Percentiles rank a stretch among this genome's conserved stretches.
phyloP scores from a whole-genome alignment of 2,113 vertebrate genomes.

The Phasianus colchicus region DNA sequence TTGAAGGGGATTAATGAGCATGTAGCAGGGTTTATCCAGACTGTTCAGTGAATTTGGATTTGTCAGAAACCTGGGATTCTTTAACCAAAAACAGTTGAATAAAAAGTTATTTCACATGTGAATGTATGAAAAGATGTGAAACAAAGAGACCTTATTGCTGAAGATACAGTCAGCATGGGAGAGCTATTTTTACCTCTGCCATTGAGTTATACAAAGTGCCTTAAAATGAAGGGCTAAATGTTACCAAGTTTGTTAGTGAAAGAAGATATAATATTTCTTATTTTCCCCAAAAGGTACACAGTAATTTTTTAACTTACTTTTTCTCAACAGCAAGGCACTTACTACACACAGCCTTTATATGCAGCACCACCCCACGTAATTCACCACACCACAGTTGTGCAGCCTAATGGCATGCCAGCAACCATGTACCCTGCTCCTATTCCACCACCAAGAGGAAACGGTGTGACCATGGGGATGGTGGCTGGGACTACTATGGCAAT shows the following conservation, averaged over 20 bases:
- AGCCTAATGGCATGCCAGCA: conserved; percentile 97
- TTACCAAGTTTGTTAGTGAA: background rate
- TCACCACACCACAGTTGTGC: conserved; percentile 99
- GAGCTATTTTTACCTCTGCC: background rate
- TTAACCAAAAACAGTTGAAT: background rate
- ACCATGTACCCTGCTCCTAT: conserved; percentile 93
- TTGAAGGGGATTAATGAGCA: background rate
- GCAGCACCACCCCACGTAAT: conserved; percentile 98
- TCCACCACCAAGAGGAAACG: conserved; percentile 83
- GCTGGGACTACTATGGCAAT: conserved; percentile 99
- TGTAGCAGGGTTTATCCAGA: accelerated
- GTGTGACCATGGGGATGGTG: conserved; percentile 97
- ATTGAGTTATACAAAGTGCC: background rate
- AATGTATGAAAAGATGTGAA: background rate
- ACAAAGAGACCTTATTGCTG: background rate
- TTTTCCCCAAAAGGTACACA: background rate
- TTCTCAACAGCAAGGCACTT: conserved; percentile 91
- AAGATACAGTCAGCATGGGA: background rate
- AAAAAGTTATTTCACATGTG: background rate
- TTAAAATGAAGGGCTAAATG: background rate
- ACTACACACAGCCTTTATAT: conserved; percentile 97
- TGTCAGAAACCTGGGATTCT: background rate
- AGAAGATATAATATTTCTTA: background rate
- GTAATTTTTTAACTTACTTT: background rate
- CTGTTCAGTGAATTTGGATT: background rate